These are phyloP conservation scores for Drosophila dives DNA, from an alignment of 2,888 invertebrate genomes.

Conservation along the genomic window DNA sequence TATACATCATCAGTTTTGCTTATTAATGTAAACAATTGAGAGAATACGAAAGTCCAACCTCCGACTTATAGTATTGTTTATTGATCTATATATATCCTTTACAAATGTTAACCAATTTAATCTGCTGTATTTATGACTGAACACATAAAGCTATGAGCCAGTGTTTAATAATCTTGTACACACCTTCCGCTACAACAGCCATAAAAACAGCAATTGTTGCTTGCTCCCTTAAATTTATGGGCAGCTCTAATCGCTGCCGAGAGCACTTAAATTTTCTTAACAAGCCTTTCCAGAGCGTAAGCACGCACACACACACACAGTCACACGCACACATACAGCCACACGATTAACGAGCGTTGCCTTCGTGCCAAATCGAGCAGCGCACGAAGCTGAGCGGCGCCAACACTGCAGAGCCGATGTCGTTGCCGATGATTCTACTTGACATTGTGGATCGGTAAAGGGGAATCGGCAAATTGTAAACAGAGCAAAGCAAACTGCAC, in stretches of 20 bases:
- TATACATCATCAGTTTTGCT: background rate
- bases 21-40: background rate
- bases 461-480: conserved; percentile 52
- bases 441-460: conserved; percentile 55
- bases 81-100: background rate
- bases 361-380: conserved; percentile 26
- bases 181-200: conserved; percentile 29
- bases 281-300: conserved; percentile 25
- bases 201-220: conserved; percentile 38
- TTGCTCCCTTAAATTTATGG: conserved; percentile 24
- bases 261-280: conserved; percentile 10
- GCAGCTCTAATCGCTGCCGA: conserved; percentile 17
- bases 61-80: background rate
- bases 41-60: background rate
- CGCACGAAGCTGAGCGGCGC: conserved; percentile 33
- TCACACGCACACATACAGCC: background rate
- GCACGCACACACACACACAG: background rate
- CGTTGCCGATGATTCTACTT: conserved; percentile 53
- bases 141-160: background rate
- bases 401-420: conserved; percentile 17
- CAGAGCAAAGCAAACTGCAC: conserved; percentile 56
- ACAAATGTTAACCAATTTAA: background rate
- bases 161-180: conserved; percentile 28
- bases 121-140: background rate
- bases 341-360: conserved; percentile 21